Base-by-base conservation (phyloP, 2,797 vertebrate species). In the Morelia viridis region DNA sequence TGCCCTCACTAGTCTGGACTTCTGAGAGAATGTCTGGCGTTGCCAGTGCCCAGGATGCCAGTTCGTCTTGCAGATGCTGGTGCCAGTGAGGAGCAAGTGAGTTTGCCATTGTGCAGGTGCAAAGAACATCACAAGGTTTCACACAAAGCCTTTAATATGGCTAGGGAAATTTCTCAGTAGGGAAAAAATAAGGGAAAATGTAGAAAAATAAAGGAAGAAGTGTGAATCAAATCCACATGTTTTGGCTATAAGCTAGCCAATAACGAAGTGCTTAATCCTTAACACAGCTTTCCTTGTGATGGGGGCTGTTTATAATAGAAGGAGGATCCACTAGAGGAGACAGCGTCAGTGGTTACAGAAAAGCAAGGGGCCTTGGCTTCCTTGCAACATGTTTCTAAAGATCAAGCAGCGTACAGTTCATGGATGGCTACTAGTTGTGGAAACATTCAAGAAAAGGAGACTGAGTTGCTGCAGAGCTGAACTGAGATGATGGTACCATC, bases 11-110 rank as follows among this genome's bases (percentile, higher is more conserved):
- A 28, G 86, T 95, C 92, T 94, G 92, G 91, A 84, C 58, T 31
- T 92, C 94, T 89, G 56, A 12, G 91, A 64, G 71, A 92, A 22
- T 85, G 80, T 94, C 94, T 92, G 92, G 41, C 62, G 15, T 94
- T 92, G 92, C 46, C 65, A 19, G 26, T 91, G 89, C 89, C 90
- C 93, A 91, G 92, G 93, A 91, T 88, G 28, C 61, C 93, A 89
- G 80, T 92, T 94, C 58, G 93, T 93, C 46, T 56, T 93, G 88
- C 96, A 95, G 93, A 46, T 95, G 94, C 92, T 89, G 85, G 19
- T 53, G 50, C 89, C 91, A 95, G 88, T 93, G 92, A 93, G 71
- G 92, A 94, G 31, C 94, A 95, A 96, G 92, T 92, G 93, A 95
- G 88, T 91, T 96, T 94, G 87, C 91, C 5, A 92, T 64, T 92